Conservation (phyloP, 2,113 vertebrate species). For the Gymnorhina tibicen region DNA sequence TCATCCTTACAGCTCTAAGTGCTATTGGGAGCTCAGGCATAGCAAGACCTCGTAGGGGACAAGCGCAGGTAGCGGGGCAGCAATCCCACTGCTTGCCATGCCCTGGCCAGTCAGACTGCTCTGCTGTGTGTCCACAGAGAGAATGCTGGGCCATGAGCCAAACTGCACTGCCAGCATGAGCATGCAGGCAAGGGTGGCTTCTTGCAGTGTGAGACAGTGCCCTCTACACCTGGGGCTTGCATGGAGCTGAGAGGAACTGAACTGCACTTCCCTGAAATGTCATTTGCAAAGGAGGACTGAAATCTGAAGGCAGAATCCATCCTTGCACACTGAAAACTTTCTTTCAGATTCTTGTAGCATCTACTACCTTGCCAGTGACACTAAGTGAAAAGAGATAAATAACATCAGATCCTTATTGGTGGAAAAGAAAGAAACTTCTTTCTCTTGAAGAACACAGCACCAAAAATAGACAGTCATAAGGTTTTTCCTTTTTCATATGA, state of each 20-base stretch:
- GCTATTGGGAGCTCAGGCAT: not conserved
- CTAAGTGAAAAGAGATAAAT: not conserved
- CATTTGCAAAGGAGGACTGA: not conserved
- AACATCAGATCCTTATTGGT: not conserved
- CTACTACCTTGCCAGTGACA: not conserved
- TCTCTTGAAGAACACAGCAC: not conserved
- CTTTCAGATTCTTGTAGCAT: not conserved
- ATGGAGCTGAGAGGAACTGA: not conserved
- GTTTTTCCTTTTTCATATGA: not conserved
- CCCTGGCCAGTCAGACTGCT: not conserved
- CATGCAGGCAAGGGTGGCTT: not conserved
- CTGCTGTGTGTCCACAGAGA: not conserved
- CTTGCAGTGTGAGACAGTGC: not conserved
- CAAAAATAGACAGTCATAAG: not conserved
- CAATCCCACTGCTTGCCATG: not conserved
- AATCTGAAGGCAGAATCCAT: not conserved
- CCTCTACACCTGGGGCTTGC: not conserved
- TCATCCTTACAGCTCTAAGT: not conserved
- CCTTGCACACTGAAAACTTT: not conserved
- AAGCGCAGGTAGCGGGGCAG: not conserved
- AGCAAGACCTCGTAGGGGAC: not conserved
- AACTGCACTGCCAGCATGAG: not conserved
- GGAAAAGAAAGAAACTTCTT: not conserved
- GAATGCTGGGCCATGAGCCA: not conserved
- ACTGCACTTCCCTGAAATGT: not conserved